phyloP scores from a whole-genome alignment of 30 jellyfish, hydroid and myxozoan species.

The Aurelia sp. region DNA sequence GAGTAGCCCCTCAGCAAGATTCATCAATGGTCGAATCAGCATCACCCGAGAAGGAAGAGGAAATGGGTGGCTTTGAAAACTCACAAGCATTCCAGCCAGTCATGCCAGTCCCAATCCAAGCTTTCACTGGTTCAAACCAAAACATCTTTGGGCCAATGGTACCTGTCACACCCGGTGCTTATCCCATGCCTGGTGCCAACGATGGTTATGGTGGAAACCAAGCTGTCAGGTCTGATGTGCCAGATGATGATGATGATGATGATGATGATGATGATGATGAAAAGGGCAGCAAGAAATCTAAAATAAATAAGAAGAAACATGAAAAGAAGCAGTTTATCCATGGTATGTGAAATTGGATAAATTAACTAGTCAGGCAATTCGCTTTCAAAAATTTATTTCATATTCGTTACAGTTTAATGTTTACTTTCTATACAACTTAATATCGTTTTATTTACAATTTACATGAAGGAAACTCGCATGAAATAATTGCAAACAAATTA shows the following conservation, averaged over 20 bases:
- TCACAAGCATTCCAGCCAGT: conserved; percentile 46
- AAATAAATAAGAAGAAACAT: conserved; percentile 11
- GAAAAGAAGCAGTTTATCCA: conserved; percentile 72
- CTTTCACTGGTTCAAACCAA: conserved; percentile 14
- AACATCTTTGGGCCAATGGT: conserved; percentile 70
- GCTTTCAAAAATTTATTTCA: too few species aligned
- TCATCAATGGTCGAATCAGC: conserved; percentile 40
- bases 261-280: conserved; percentile 17
- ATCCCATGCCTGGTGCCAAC: conserved; percentile 60
- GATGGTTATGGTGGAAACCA: conserved; percentile 61
- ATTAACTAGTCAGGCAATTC: too few species aligned
- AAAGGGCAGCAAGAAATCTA: conserved; percentile 13
- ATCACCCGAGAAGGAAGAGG: conserved; percentile 47
- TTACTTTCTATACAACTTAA: too few species aligned
- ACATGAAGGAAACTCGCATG: too few species aligned
- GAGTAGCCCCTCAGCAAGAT: conserved; percentile 55
- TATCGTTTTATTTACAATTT: too few species aligned
- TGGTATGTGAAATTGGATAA: conserved; percentile 4
- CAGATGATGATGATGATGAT: conserved; percentile 25
- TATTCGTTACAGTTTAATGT: too few species aligned
- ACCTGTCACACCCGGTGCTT: conserved; percentile 54
- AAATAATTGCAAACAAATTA: too few species aligned
- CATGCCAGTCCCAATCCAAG: conserved; percentile 49
- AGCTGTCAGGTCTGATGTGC: conserved; percentile 66
- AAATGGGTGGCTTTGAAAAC: conserved; percentile 16